phyloP scores from a whole-genome alignment of 2,113 vertebrate genomes.

The Pseudolaguvia tuberculata region DNA sequence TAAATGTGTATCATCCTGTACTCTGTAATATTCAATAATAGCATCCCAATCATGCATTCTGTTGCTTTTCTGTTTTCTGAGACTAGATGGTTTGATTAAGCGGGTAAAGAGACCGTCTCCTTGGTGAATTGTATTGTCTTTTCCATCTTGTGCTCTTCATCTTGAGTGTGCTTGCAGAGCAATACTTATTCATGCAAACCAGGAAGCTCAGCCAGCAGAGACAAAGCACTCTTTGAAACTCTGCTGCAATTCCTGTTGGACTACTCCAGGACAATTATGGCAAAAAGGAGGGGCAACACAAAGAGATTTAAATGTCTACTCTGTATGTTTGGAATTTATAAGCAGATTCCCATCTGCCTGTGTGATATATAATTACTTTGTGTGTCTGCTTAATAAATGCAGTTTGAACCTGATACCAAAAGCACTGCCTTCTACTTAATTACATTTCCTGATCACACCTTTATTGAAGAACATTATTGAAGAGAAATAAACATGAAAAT shows the following conservation, averaged over 20 bases:
- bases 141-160: constrained; percentile 42
- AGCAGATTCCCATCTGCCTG: constrained; percentile 35
- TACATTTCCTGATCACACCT: constrained; percentile 29
- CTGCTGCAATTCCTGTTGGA: constrained; percentile 42
- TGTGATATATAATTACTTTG: constrained; percentile 35
- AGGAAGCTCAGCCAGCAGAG: constrained; percentile 36
- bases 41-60: constrained; percentile 18
- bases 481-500: constrained; percentile 47
- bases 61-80: constrained; percentile 8
- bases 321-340: constrained; percentile 32
- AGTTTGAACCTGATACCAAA: constrained; percentile 36
- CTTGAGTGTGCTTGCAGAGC: constrained; percentile 37
- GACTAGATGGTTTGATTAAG: constrained; percentile 32
- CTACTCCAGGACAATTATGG: constrained; percentile 39
- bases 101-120: constrained; percentile 23
- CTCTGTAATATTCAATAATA: not conserved
- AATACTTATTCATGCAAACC: constrained; percentile 49
- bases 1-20: constrained; percentile 6
- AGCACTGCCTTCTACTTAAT: constrained; percentile 6
- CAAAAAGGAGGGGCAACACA: constrained; percentile 23
- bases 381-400: constrained; percentile 36
- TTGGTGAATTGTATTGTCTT: constrained; percentile 34
- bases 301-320: constrained; percentile 38
- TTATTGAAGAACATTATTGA: too few relatives aligned
- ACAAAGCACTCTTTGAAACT: constrained; percentile 52